These are phyloP conservation scores for Tholera decimalis DNA, from an alignment of 2,888 invertebrate species.

Conservation along the genomic window DNA sequence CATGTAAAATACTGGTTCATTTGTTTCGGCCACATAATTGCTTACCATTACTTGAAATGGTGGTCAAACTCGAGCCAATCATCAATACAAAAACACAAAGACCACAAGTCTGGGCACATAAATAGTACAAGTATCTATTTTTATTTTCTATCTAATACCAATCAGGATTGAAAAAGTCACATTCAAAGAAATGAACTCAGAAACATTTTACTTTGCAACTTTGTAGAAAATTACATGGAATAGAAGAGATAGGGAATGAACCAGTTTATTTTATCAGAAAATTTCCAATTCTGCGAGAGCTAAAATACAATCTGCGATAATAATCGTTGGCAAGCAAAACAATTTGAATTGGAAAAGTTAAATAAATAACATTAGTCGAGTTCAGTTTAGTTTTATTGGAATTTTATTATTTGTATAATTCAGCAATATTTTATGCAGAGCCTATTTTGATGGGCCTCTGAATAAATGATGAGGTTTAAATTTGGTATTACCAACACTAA, in stretches of 20 bases:
- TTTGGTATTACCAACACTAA: neutral
- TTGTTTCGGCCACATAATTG: too few species aligned
- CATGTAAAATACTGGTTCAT: too few species aligned
- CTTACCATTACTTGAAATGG: too few species aligned
- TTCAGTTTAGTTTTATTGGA: constrained; percentile 54
- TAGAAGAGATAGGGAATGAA: constrained; percentile 27
- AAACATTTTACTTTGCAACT: constrained; percentile 27
- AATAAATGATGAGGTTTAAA: constrained; percentile 27
- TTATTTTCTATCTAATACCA: constrained; percentile 1
- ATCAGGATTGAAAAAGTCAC: constrained; percentile 5
- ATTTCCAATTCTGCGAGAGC: constrained; percentile 45
- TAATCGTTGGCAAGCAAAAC: constrained; percentile 58
- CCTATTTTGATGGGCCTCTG: constrained; percentile 29
- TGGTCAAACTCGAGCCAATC: too few species aligned
- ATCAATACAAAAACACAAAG: neutral
- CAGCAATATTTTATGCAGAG: constrained; percentile 46
- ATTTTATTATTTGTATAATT: constrained; percentile 41
- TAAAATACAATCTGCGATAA: constrained; percentile 57
- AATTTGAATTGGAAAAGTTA: constrained; percentile 59
- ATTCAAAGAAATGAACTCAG: constrained; percentile 22
- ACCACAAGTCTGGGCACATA: too few species aligned
- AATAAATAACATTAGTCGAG: constrained; percentile 57
- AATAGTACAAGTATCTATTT: too few species aligned
- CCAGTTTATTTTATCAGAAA: constrained; percentile 47
- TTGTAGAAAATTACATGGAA: constrained; percentile 32